phyloP scores from a whole-genome alignment of 2,113 vertebrate species.

The Furnarius figulus region DNA sequence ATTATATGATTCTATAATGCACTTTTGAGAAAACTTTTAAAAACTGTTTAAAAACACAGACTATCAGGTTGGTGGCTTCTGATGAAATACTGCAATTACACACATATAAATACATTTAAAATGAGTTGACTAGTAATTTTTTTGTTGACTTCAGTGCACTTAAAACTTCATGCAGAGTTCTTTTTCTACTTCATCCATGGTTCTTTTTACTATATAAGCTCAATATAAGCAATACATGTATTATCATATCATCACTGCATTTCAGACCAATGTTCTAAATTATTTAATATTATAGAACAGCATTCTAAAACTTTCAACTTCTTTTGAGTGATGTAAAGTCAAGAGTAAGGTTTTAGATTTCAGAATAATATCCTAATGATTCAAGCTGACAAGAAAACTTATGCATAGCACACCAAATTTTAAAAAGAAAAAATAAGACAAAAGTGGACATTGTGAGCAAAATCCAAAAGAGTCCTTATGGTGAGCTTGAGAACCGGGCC shows the following conservation, averaged over 20 bases:
- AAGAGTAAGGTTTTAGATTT: not conserved
- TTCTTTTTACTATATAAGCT: not conserved
- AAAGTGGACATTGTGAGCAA: not conserved
- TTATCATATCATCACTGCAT: not conserved
- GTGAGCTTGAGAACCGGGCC: not conserved
- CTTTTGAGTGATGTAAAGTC: not conserved
- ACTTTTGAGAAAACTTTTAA: not conserved
- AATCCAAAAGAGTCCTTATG: not conserved
- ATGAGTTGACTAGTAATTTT: not conserved
- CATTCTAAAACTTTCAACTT: not conserved
- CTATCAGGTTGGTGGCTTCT: not conserved
- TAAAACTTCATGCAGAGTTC: not conserved
- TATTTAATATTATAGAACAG: not conserved
- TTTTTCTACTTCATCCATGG: not conserved
- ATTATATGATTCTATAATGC: not conserved
- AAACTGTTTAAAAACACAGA: not conserved
- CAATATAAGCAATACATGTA: not conserved
- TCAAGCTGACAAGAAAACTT: not conserved
- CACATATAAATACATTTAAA: not conserved
- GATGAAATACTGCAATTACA: not conserved
- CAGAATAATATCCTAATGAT: not conserved
- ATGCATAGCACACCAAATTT: not conserved
- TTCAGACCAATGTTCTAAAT: not conserved
- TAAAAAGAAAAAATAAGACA: not conserved
- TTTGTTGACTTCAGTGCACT: not conserved